Conservation (phyloP, 2,113 vertebrate species). For the Ptilonorhynchus violaceus region DNA sequence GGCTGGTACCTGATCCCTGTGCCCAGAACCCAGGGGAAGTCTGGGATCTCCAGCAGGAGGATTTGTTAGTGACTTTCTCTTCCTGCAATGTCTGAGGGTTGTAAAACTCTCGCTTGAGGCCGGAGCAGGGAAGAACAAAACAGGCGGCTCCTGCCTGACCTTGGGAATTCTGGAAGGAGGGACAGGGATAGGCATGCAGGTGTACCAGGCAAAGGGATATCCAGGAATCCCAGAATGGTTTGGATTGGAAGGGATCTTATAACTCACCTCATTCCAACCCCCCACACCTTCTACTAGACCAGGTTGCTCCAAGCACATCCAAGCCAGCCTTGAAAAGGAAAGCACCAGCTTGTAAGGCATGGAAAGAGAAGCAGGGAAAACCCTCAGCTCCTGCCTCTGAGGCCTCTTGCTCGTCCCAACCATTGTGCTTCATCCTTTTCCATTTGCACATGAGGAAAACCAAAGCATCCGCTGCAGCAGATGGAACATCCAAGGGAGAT, state of each 20-base stretch:
- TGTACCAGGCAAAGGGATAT: background rate
- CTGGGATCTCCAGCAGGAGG: background rate
- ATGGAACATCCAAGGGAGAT: background rate
- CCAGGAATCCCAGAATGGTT: background rate
- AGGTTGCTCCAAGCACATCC: background rate
- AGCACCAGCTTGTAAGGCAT: background rate
- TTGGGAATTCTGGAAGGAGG: background rate
- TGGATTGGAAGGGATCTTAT: background rate
- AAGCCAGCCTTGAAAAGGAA: background rate
- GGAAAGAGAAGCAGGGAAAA: background rate
- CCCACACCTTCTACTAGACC: background rate
- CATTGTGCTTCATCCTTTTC: background rate
- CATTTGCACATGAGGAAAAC: background rate
- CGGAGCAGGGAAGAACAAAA: background rate
- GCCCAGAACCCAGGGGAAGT: background rate
- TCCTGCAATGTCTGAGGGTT: background rate
- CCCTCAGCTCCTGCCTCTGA: background rate
- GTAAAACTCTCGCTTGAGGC: background rate
- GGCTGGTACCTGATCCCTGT: accelerated
- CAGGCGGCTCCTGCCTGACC: background rate
- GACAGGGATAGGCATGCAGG: background rate
- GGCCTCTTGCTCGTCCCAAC: background rate
- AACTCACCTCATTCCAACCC: background rate
- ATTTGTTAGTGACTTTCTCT: background rate
- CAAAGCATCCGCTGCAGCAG: background rate